Evolutionary conservation across 1,140 invertebrate species (phyloP).

Genomic region (Drosophila carrolli): DNA sequence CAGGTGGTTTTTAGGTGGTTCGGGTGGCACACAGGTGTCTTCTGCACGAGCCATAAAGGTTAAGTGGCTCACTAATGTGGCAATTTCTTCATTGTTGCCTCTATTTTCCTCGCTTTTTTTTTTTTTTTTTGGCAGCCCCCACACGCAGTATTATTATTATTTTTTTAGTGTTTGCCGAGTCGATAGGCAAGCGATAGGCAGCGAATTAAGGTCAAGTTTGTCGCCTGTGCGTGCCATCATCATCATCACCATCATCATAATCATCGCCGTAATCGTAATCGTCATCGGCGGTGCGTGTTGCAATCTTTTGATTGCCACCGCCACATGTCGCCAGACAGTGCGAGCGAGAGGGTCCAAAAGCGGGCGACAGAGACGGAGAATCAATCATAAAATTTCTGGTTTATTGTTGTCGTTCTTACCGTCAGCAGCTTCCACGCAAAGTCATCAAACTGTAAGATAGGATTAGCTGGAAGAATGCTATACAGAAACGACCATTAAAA

Average conservation of each 20-base stretch:
- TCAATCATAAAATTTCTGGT: constrained; percentile 50
- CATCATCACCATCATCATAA: constrained; percentile 23
- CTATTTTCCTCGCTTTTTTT: constrained; percentile 16
- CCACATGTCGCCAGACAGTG: constrained; percentile 48
- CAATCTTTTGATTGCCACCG: constrained; percentile 47
- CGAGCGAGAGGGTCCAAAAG: neutral
- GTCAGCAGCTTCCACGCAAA: constrained; percentile 19
- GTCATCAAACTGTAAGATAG: constrained; percentile 21
- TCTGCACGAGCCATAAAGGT: constrained; percentile 36
- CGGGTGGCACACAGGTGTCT: constrained; percentile 17
- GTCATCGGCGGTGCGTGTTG: constrained; percentile 44
- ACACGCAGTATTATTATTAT: constrained; percentile 38
- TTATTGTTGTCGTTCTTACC: constrained; percentile 27
- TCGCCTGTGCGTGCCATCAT: constrained; percentile 53
- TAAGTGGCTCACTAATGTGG: constrained; percentile 57
- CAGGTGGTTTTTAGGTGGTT: constrained; percentile 12
- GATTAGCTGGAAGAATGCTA: constrained; percentile 1
- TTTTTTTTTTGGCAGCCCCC: constrained; percentile 33
- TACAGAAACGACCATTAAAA: neutral
- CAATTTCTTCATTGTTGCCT: constrained; percentile 34
- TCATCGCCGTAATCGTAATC: constrained; percentile 11
- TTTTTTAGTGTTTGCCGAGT: constrained; percentile 29
- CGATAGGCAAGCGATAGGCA: constrained; percentile 42
- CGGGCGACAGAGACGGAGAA: constrained; percentile 7
- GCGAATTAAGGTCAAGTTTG: constrained; percentile 63